A percentile compares a stretch with the other conserved stretches of the same genome.
Conservation (phyloP, 2,888 invertebrate genomes). For the Lepidocyrtinus sp. region DNA sequence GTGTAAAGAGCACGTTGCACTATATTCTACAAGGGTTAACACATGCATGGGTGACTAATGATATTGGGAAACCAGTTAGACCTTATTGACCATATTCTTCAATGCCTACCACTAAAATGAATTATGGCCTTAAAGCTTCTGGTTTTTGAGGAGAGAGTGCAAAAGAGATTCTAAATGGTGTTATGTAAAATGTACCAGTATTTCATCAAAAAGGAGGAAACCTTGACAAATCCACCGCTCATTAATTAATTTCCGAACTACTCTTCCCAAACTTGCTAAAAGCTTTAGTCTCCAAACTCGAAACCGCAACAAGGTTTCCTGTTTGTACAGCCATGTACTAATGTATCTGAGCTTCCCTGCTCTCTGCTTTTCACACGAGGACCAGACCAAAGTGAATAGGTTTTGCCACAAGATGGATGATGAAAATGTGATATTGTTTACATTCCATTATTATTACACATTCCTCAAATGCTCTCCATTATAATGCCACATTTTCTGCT, state of each 20-base stretch:
- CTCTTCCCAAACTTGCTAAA: constrained; percentile 13
- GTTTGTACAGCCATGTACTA: no score
- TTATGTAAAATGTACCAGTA: not conserved
- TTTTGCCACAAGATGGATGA: no score
- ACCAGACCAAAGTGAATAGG: no score
- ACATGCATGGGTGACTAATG: constrained; percentile 5
- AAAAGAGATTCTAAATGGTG: no score
- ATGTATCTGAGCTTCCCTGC: no score
- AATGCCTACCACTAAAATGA: constrained; percentile 9
- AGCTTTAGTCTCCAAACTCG: no score
- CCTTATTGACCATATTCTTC: constrained; percentile 7
- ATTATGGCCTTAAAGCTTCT: not conserved
- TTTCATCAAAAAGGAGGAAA: not conserved
- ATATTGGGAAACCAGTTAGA: constrained; percentile 10
- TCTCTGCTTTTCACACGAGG: no score
- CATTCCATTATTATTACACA: constrained; percentile 9
- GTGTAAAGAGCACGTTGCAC: no score
- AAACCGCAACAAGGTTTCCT: constrained; percentile 7
- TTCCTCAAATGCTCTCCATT: not conserved
- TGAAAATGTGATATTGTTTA: constrained; percentile 3
- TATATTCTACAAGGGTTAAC: no score
- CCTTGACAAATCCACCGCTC: constrained; percentile 6
- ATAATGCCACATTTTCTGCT: no score
- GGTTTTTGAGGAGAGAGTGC: not conserved
- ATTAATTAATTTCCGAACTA: constrained; percentile 11